These are phyloP conservation scores for Erebia palarica DNA, from an alignment of 2,888 invertebrate species.

Conservation along the genomic window DNA sequence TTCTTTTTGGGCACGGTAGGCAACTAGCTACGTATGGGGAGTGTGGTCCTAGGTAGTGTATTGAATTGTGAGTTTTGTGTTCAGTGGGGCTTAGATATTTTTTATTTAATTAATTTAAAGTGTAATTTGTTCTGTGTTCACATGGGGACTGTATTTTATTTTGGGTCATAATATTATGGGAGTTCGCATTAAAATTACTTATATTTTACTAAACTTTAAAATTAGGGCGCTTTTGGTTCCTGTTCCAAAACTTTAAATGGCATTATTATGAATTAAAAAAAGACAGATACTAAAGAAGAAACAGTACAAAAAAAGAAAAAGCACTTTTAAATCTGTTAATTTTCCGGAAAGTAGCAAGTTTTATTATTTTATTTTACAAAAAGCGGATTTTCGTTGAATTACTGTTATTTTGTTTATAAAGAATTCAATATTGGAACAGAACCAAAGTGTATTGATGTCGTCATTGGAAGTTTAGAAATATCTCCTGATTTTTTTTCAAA, in stretches of 20 bases:
- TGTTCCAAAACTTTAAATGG: not conserved
- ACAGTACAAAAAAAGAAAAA: constrained; percentile 3
- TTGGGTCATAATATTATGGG: constrained; percentile 11
- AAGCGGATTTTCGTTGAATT: constrained; percentile 4
- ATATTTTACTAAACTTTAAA: constrained; percentile 12
- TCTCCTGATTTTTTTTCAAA: constrained; percentile 2
- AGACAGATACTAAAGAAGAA: not conserved
- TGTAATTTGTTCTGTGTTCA: constrained; percentile 17
- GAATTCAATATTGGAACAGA: constrained; percentile 4
- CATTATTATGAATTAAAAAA: not conserved
- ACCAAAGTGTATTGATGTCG: not conserved
- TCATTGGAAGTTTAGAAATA: not conserved
- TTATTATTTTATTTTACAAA: not conserved
- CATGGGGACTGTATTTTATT: not conserved
- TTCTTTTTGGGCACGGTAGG: constrained; percentile 49
- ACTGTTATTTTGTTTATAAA: not conserved
- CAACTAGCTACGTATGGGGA: constrained; percentile 59
- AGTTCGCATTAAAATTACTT: constrained; percentile 22
- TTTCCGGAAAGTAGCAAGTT: not conserved
- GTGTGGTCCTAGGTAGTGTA: constrained; percentile 53
- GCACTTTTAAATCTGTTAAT: not conserved
- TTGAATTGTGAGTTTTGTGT: constrained; percentile 59
- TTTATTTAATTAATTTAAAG: constrained; percentile 3
- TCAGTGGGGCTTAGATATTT: constrained; percentile 23
- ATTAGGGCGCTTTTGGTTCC: constrained; percentile 12